Percentiles rank a stretch among this genome's conserved stretches.
Conservation (phyloP, 2,797 vertebrate genomes). For the Leptoclinus maculatus region DNA sequence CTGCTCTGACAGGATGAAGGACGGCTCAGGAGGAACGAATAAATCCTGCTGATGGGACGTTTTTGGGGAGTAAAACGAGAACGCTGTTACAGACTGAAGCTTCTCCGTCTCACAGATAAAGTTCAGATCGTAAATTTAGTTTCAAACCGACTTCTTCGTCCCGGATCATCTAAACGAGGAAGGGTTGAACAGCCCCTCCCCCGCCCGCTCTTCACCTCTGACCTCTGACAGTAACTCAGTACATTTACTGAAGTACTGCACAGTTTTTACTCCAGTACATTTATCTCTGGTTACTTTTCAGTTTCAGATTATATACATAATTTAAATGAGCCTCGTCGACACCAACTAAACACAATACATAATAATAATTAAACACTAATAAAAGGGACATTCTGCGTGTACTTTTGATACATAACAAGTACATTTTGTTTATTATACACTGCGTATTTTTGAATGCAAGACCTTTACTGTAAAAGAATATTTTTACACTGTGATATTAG, state of each 20-base stretch:
- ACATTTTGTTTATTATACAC: not conserved
- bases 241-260: not conserved
- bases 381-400: not conserved
- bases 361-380: not conserved
- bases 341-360: not conserved
- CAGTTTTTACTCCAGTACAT: not conserved
- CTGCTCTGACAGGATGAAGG: constrained; percentile 66
- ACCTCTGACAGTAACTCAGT: not conserved
- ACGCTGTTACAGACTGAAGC: constrained; percentile 62
- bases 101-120: constrained; percentile 59
- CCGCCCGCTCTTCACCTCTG: constrained; percentile 20
- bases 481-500: no score
- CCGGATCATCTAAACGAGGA: constrained; percentile 11
- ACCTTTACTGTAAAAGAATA: no score
- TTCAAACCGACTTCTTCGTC: constrained; percentile 45
- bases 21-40: constrained; percentile 31
- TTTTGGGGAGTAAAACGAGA: constrained; percentile 62
- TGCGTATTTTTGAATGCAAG: not conserved
- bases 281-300: not conserved
- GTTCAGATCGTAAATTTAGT: constrained; percentile 64
- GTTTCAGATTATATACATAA: not conserved
- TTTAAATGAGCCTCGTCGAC: no score
- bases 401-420: not conserved
- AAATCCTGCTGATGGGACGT: constrained; percentile 36
- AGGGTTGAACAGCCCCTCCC: not conserved